Evolutionary conservation across 2,797 vertebrate species (phyloP).

Genomic region (Hydrolagus colliei): DNA sequence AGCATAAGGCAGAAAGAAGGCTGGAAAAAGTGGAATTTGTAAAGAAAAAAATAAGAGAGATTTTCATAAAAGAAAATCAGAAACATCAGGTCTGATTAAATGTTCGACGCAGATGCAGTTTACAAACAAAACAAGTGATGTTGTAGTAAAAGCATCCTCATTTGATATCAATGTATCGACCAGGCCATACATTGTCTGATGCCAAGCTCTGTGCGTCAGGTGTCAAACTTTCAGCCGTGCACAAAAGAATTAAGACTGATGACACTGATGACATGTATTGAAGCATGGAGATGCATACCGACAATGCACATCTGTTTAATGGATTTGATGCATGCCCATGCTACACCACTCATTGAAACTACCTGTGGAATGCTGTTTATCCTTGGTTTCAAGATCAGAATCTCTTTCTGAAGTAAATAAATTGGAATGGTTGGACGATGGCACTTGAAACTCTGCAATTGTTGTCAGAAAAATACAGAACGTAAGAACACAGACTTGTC

Average conservation of each 20-base stretch:
- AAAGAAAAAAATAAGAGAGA: background rate
- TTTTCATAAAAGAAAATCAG: background rate
- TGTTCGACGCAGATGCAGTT: background rate
- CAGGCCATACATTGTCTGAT: background rate
- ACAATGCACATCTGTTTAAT: background rate
- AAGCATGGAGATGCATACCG: background rate
- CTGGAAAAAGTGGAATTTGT: background rate
- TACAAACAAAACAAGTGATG: background rate
- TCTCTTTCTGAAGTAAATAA: background rate
- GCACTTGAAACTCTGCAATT: conserved; percentile 15
- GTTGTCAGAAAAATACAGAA: background rate
- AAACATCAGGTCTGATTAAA: background rate
- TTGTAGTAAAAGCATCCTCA: background rate
- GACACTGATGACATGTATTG: background rate
- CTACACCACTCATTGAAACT: background rate
- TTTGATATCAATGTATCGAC: background rate
- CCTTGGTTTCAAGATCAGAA: conserved; percentile 16
- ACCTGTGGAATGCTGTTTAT: conserved; percentile 23
- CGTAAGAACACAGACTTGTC: no score
- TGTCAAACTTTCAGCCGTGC: background rate
- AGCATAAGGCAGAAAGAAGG: no score
- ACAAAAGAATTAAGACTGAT: background rate
- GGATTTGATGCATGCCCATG: background rate
- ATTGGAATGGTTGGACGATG: background rate
- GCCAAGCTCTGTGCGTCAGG: background rate